Conservation (phyloP, 2,113 vertebrate genomes). For the Probosciger aterrimus region DNA sequence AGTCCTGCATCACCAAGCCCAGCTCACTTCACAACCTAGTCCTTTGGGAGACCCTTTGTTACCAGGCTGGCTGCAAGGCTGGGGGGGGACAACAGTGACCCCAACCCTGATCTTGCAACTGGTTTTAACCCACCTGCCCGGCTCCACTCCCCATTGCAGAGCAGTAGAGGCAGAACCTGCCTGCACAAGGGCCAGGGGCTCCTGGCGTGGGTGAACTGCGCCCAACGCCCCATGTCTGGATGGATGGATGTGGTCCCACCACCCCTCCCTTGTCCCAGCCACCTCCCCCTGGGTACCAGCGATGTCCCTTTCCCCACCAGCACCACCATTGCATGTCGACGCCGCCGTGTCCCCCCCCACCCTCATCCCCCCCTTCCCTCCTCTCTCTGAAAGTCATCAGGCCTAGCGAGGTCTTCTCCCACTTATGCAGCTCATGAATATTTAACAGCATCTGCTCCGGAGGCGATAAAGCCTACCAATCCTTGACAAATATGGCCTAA, state of each 20-base stretch:
- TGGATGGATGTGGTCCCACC: not conserved
- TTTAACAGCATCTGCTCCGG: conserved; percentile 98
- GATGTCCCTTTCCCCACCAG: not conserved
- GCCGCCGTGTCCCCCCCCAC: not conserved
- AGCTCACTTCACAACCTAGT: fast-evolving
- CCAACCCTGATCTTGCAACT: not conserved
- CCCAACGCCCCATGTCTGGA: fast-evolving
- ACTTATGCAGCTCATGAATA: conserved; percentile 93
- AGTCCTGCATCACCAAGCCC: not conserved
- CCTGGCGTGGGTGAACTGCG: fast-evolving
- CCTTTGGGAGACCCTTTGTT: fast-evolving
- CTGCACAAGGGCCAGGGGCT: fast-evolving
- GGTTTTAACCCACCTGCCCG: not conserved
- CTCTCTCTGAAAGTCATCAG: conserved; percentile 77
- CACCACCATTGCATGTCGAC: not conserved
- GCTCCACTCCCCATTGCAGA: fast-evolving
- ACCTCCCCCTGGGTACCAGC: not conserved
- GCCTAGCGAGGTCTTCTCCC: conserved; percentile 81
- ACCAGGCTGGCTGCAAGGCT: not conserved
- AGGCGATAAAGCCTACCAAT: conserved; percentile 92
- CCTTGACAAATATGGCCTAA: conserved; percentile 99
- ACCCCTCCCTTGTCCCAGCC: not conserved
- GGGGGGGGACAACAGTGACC: not conserved
- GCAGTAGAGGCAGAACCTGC: not conserved
- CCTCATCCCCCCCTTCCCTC: not conserved